phyloP scores from a whole-genome alignment of 2,797 vertebrate species.

The Sebastes minor region DNA sequence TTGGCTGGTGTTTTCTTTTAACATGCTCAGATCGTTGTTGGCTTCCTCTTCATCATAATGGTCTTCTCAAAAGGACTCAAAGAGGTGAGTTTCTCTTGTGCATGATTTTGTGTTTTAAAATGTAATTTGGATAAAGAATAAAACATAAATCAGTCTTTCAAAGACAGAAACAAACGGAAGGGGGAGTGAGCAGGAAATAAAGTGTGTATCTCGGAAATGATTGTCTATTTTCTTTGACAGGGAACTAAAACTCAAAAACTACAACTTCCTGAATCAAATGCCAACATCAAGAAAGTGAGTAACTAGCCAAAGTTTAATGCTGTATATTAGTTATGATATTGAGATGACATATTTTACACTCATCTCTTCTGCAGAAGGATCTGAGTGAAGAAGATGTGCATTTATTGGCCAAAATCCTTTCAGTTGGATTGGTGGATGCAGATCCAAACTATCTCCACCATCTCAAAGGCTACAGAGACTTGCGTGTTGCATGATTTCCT shows the following conservation, averaged over 20 bases:
- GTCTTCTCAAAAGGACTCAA: constrained; percentile 70
- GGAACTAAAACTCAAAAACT: constrained; percentile 49
- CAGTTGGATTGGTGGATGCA: constrained; percentile 82
- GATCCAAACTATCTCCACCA: constrained; percentile 83
- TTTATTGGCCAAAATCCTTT: constrained; percentile 78
- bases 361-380: constrained; percentile 64
- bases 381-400: constrained; percentile 77
- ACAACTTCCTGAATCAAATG: constrained; percentile 36
- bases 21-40: constrained; percentile 49
- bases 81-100: constrained; percentile 59
- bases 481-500: constrained; percentile 45
- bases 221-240: constrained; percentile 36
- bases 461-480: constrained; percentile 81
- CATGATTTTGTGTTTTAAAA: neutral
- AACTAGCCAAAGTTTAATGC: neutral
- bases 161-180: neutral
- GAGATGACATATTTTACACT: neutral
- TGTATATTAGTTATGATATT: neutral
- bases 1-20: constrained; percentile 6
- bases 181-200: neutral
- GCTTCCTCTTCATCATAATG: constrained; percentile 74
- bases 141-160: neutral
- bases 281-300: constrained; percentile 71
- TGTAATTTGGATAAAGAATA: neutral
- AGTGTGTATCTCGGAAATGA: neutral